Base-by-base conservation (phyloP, 2,888 invertebrate genomes). In the Lochmaea capreae region DNA sequence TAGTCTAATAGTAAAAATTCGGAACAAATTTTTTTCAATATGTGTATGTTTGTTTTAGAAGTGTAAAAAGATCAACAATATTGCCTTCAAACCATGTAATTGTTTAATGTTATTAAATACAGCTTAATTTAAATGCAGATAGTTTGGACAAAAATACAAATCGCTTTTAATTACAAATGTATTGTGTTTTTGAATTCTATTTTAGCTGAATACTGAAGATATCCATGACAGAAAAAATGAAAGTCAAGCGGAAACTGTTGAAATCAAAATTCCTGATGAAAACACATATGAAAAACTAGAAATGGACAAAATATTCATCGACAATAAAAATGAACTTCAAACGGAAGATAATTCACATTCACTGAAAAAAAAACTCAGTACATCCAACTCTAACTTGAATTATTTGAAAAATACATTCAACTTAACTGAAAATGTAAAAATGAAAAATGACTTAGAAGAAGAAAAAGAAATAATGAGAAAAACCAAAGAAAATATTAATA, bases 391-490 rank as follows among this genome's bases (percentile, higher is more conserved):
- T 58, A 63, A 71, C 52, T 65, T 71, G 16, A 66, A 71, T 52
- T 61, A 67, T 76, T 67, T 73, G n/a, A 74, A 67, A 49, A 74
- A 68, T 39, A 71, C 65, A n/a, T 75, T 75, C 22, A 75, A 76
- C 46, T 73, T 63, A 18, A 77, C 72, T 22, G 73, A 77, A 65
- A 76, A 75, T 52, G 67, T 73, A 65, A 65, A 57, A 43, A 6
- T 49, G 9, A 68, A 68, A 58, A 81, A 80, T 42, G 82, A 83
- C 65, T 83, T 83, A 69, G 84, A 86, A 73, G 80, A 83, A 77
- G 86, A 86, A 75, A 85, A 85, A 70, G 86, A 86, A 79, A 86
- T 86, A 73, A 86, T 86, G 85, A 81, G 85, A 73, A 83, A 83
- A 79, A 81, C 85, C 14, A 84, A 85, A 77, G 83, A 84, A 78